phyloP scores from a whole-genome alignment of 2,888 invertebrate genomes.

The Diadromus collaris region DNA sequence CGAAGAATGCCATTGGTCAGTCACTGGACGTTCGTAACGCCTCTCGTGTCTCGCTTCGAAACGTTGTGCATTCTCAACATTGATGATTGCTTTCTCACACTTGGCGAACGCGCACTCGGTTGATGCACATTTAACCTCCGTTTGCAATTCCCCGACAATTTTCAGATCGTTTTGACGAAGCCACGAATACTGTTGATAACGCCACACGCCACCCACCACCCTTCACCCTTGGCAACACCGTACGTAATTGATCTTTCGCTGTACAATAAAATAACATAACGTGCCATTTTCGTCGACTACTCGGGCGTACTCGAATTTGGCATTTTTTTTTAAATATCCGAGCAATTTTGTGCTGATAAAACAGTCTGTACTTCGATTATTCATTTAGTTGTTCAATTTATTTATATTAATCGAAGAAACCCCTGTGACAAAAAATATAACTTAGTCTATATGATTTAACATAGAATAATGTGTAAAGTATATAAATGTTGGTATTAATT shows the following conservation, averaged over 20 bases:
- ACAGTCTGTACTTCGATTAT: not conserved
- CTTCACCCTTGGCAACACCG: slow-evolving; percentile 28
- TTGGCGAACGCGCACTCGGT: not conserved
- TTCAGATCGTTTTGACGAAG: slow-evolving; percentile 5
- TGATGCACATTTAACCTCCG: slow-evolving; percentile 34
- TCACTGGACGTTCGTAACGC: not conserved
- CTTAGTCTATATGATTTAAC: too few relatives aligned
- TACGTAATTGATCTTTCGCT: slow-evolving; percentile 31
- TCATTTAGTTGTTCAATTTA: too few relatives aligned
- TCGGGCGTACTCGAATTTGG: not conserved
- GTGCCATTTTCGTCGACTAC: not conserved
- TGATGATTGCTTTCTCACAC: not conserved
- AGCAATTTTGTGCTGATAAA: not conserved
- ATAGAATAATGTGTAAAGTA: too few relatives aligned
- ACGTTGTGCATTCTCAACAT: slow-evolving; percentile 1
- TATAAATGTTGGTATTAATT: too few relatives aligned
- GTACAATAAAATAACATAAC: slow-evolving; percentile 2
- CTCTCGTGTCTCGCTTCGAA: not conserved
- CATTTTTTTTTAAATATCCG: not conserved
- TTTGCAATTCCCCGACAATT: slow-evolving; percentile 15
- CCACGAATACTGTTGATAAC: slow-evolving; percentile 10
- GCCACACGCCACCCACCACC: not conserved
- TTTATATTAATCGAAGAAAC: too few relatives aligned
- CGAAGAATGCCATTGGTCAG: not conserved
- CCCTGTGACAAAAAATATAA: too few relatives aligned